phyloP scores from a whole-genome alignment of 1,140 invertebrate genomes.

The Drosophila azteca region DNA sequence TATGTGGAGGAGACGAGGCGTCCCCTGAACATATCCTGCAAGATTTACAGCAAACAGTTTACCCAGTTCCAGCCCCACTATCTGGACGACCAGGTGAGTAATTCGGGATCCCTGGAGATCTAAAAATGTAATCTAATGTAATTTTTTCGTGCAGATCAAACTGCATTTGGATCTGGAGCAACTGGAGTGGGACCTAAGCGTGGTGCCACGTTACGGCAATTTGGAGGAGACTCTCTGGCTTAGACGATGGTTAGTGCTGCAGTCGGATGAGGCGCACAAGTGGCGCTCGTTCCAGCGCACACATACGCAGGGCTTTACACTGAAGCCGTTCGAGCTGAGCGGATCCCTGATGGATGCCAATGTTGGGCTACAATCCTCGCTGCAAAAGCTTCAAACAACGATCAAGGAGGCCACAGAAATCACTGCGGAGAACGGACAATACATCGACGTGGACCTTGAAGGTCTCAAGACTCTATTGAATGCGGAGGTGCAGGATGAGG shows the following conservation, averaged over 20 bases:
- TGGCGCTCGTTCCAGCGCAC: slow-evolving; percentile 48
- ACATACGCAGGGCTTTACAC: slow-evolving; percentile 20
- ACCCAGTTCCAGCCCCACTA: slow-evolving; percentile 75
- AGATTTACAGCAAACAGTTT: slow-evolving; percentile 72
- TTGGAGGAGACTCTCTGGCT: slow-evolving; percentile 50
- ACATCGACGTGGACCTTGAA: slow-evolving; percentile 35
- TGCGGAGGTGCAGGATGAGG: slow-evolving; percentile 10
- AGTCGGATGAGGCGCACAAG: slow-evolving; percentile 53
- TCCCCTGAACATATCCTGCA: slow-evolving; percentile 67
- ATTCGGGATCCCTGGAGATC: neutral
- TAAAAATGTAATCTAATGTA: neutral
- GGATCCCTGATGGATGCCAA: neutral
- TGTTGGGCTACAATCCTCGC: slow-evolving; percentile 1
- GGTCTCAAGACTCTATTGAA: slow-evolving; percentile 19
- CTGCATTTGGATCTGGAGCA: slow-evolving; percentile 35
- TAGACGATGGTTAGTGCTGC: slow-evolving; percentile 46
- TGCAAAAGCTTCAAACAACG: slow-evolving; percentile 31
- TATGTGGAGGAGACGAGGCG: slow-evolving; percentile 61
- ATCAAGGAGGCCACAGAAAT: slow-evolving; percentile 18
- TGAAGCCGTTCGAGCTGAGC: slow-evolving; percentile 56
- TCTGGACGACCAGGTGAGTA: slow-evolving; percentile 65
- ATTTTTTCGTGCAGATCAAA: slow-evolving; percentile 5
- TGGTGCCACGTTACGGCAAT: slow-evolving; percentile 62
- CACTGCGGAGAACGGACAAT: neutral
- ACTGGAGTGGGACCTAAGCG: slow-evolving; percentile 37